Conservation (phyloP, 2,797 vertebrate genomes). For the Anabacerthia variegaticeps region DNA sequence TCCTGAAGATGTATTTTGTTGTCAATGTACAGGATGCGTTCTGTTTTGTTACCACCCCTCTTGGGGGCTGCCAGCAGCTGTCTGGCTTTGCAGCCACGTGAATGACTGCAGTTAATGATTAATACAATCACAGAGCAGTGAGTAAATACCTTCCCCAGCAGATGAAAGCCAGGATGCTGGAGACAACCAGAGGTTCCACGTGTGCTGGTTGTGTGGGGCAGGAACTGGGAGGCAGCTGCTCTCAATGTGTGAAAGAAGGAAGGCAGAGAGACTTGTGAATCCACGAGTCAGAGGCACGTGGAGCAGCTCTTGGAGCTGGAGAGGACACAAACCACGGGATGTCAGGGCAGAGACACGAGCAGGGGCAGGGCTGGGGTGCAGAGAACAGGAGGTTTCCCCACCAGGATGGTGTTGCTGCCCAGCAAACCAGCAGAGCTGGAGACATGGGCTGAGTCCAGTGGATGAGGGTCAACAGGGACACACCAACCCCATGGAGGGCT, state of each 20-base stretch:
- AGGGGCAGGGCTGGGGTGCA: neutral
- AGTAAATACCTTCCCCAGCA: neutral
- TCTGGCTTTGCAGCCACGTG: neutral
- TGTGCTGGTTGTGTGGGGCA: neutral
- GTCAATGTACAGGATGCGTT: neutral
- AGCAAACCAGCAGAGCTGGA: too few species aligned
- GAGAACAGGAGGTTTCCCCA: neutral
- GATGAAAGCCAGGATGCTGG: neutral
- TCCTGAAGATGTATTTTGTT: neutral
- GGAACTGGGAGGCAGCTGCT: neutral
- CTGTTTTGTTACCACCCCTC: neutral
- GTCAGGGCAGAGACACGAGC: neutral
- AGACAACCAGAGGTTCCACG: neutral
- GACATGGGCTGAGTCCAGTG: too few species aligned
- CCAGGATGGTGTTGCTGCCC: neutral
- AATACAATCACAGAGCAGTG: neutral
- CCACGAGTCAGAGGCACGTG: neutral
- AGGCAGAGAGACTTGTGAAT: neutral
- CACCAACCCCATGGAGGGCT: too few species aligned
- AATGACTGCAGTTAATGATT: neutral
- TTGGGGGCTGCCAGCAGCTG: neutral
- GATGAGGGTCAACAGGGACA: too few species aligned
- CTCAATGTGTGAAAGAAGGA: neutral
- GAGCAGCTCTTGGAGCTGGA: neutral
- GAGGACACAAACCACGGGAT: neutral